These are phyloP conservation scores for Shargacucullia verbasci DNA, from an alignment of 2,888 invertebrate genomes.

Conservation along the genomic window DNA sequence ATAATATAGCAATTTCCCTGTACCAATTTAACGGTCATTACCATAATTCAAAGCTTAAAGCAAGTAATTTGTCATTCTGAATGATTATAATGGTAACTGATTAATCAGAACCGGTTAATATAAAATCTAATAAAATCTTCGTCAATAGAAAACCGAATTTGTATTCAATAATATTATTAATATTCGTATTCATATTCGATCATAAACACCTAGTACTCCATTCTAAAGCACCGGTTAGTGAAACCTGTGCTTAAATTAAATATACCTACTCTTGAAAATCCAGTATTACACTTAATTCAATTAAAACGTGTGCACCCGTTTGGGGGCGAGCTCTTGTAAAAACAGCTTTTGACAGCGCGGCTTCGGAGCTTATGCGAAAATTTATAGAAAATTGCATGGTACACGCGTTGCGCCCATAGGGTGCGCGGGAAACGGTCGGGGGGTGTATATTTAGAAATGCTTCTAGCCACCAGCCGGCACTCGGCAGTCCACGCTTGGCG, in stretches of 20 bases:
- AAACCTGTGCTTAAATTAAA: constrained; percentile 28
- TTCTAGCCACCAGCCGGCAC: constrained; percentile 75
- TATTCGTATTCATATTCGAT: too few relatives aligned
- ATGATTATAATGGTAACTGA: constrained; percentile 33
- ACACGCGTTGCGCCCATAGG: constrained; percentile 80
- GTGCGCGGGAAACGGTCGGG: constrained; percentile 79
- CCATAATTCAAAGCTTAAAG: constrained; percentile 49
- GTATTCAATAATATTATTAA: too few relatives aligned
- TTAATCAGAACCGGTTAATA: constrained; percentile 26
- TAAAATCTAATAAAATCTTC: constrained; percentile 11
- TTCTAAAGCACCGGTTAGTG: constrained; percentile 6
- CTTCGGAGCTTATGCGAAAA: constrained; percentile 86
- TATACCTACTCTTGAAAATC: constrained; percentile 53
- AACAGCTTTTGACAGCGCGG: constrained; percentile 87
- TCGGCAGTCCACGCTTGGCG: constrained; percentile 82
- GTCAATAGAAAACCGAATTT: constrained; percentile 7
- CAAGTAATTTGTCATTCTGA: constrained; percentile 48
- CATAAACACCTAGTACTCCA: too few relatives aligned
- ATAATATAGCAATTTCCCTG: constrained; percentile 53
- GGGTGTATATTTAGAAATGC: constrained; percentile 88
- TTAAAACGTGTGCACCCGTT: constrained; percentile 74
- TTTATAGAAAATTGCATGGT: constrained; percentile 88
- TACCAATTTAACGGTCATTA: constrained; percentile 51
- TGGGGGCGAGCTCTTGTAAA: constrained; percentile 74
- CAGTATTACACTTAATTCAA: constrained; percentile 79